These are phyloP conservation scores for Parnassius apollo DNA, from an alignment of 2,888 invertebrate genomes.

Conservation along the genomic window DNA sequence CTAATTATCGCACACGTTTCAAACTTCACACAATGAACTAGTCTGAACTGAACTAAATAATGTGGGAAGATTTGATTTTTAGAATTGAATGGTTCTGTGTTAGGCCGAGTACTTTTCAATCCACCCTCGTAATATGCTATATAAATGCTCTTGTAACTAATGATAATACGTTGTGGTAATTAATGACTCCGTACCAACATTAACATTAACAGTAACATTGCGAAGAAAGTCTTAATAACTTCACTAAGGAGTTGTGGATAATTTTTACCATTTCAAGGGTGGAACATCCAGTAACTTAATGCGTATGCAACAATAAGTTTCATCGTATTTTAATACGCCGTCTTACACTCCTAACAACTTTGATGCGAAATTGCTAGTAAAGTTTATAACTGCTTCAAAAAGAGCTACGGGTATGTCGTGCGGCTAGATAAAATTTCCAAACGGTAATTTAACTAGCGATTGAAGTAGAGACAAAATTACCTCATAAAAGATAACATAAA, in stretches of 20 bases:
- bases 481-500: not conserved
- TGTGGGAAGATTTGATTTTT: no score
- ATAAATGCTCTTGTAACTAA: no score
- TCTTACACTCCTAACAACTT: conserved; percentile 18
- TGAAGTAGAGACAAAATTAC: not conserved
- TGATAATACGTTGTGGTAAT: no score
- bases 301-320: conserved; percentile 14
- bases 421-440: conserved; percentile 13
- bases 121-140: no score
- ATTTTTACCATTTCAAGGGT: not conserved
- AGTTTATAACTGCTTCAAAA: conserved; percentile 18
- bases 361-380: conserved; percentile 16
- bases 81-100: no score
- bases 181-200: no score
- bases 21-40: no score
- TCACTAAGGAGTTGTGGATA: conserved; percentile 4
- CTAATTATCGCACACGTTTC: no score
- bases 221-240: not conserved
- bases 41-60: no score
- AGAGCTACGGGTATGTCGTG: conserved; percentile 7
- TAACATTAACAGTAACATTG: not conserved
- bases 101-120: no score
- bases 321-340: conserved; percentile 15
- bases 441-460: conserved; percentile 6
- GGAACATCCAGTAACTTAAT: conserved; percentile 12